Conservation (phyloP, 2,113 vertebrate species). For the Erpornis zantholeuca region DNA sequence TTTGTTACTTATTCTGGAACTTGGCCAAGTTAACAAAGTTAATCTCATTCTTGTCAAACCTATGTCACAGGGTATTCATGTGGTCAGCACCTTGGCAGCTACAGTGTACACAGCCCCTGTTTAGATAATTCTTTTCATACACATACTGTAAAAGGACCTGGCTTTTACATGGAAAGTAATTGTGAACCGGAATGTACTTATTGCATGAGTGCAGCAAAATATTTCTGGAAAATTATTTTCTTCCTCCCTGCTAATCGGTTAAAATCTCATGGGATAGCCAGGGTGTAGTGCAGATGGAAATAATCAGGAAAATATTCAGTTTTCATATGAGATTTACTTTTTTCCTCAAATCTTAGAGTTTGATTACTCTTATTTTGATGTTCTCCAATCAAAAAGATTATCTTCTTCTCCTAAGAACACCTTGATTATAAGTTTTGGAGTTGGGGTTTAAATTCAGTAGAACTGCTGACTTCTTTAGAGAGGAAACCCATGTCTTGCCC, state of each 20-base stretch:
- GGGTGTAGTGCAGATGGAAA: conserved; percentile 58
- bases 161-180: conserved; percentile 2
- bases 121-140: not conserved
- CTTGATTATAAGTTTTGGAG: not conserved
- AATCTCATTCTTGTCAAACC: conserved; percentile 7
- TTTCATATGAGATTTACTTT: not conserved
- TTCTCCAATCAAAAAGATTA: not conserved
- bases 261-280: not conserved
- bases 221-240: conserved; percentile 50
- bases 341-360: not conserved
- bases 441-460: not conserved
- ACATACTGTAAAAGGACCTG: not conserved
- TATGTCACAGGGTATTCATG: conserved; percentile 5
- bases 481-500: not conserved
- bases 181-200: conserved; percentile 11
- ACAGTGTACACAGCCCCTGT: not conserved
- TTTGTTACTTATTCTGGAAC: not conserved
- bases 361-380: not conserved
- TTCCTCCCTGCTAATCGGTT: conserved; percentile 3
- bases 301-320: conserved; percentile 45
- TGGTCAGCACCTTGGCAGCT: conserved; percentile 32
- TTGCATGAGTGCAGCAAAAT: conserved; percentile 41
- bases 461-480: not conserved
- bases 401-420: not conserved
- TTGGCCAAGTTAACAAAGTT: not conserved